Evolutionary conservation across 2,888 invertebrate genomes (phyloP).

Genomic region (Agonopterix arenella): DNA sequence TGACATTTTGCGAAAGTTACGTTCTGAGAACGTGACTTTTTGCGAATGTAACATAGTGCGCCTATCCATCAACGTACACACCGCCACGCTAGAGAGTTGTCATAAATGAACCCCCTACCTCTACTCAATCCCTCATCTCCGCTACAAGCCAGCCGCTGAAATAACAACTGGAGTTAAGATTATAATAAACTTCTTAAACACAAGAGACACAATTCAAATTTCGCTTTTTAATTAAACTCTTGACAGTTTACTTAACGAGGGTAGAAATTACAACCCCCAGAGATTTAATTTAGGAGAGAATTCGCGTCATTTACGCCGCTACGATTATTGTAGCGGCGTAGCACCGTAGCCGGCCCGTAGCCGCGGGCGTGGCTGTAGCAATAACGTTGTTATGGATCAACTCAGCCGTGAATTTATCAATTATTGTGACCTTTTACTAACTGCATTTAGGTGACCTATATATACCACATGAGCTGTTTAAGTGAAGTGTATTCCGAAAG

Average conservation of each 20-base stretch:
- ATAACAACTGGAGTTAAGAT: not conserved
- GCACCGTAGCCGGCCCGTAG: slow-evolving; percentile 8
- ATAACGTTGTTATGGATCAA: not conserved
- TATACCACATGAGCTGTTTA: too few species aligned
- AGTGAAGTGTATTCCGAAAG: too few species aligned
- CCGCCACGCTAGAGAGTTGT: too few species aligned
- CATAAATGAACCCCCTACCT: too few species aligned
- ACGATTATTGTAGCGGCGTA: slow-evolving; percentile 1
- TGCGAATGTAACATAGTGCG: too few species aligned
- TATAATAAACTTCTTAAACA: not conserved
- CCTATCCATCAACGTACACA: too few species aligned
- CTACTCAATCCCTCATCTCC: too few species aligned
- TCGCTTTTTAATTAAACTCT: slow-evolving; percentile 3
- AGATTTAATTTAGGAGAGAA: not conserved
- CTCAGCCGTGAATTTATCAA: not conserved
- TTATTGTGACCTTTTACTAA: not conserved
- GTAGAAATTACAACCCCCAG: not conserved
- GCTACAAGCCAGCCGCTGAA: too few species aligned
- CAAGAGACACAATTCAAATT: slow-evolving; percentile 1
- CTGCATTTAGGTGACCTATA: not conserved
- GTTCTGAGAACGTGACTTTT: too few species aligned
- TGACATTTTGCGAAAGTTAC: too few species aligned
- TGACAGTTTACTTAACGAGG: not conserved
- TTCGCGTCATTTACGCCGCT: not conserved
- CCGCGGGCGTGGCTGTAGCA: slow-evolving; percentile 1